Conservation (phyloP, 2,113 vertebrate species). For the Furnarius figulus region DNA sequence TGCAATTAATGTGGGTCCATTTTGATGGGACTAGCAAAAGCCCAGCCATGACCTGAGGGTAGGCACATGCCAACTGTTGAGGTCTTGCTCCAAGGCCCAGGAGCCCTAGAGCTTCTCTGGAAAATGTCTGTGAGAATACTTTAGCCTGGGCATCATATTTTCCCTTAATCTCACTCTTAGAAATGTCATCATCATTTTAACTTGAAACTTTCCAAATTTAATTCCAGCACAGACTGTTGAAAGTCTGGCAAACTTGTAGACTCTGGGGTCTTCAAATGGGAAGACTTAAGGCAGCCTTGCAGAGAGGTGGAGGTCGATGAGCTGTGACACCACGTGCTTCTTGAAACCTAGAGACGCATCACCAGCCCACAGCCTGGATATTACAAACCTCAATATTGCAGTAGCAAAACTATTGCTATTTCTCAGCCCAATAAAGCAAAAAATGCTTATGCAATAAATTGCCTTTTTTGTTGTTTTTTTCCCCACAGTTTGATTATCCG, state of each 20-base stretch:
- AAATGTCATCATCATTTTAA: not conserved
- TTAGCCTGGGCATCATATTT: not conserved
- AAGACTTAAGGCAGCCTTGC: not conserved
- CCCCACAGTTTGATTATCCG: constrained; percentile 76
- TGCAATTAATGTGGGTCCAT: not conserved
- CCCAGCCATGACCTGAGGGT: not conserved
- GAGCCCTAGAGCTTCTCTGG: not conserved
- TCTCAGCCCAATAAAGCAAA: constrained; percentile 51
- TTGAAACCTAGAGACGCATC: not conserved
- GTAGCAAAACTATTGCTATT: constrained; percentile 8
- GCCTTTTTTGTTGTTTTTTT: constrained; percentile 50
- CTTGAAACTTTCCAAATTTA: constrained; percentile 19
- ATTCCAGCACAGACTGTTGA: not conserved
- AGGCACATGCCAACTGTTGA: not conserved
- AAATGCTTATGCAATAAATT: constrained; percentile 64
- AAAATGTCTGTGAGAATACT: constrained; percentile 3
- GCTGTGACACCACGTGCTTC: accelerated
- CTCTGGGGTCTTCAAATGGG: not conserved
- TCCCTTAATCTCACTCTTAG: not conserved
- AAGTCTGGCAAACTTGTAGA: not conserved
- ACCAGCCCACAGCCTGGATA: not conserved
- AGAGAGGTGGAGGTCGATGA: not conserved
- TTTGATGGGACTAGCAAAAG: not conserved
- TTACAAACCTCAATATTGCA: not conserved
- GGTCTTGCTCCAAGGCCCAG: not conserved